These are phyloP conservation scores for Aspidoscelis tigris DNA, from an alignment of 2,113 vertebrate species.

Conservation along the genomic window DNA sequence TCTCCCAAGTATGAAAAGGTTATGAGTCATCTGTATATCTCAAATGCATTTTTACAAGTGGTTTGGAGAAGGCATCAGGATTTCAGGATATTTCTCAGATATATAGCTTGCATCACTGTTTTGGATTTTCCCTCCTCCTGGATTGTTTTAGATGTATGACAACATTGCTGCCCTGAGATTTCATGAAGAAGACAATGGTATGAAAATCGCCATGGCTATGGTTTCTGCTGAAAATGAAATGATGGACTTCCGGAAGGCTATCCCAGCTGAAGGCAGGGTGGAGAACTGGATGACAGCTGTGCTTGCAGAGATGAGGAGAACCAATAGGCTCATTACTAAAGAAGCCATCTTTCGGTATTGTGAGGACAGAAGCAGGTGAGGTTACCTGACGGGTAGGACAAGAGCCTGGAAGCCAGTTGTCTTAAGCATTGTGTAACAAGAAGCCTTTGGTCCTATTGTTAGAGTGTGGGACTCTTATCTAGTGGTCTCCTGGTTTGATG, in stretches of 20 bases:
- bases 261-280: constrained; percentile 86
- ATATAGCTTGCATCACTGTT: not conserved
- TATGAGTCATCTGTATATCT: not conserved
- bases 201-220: constrained; percentile 86
- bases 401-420: no score
- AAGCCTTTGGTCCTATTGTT: no score
- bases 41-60: constrained; percentile 10
- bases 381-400: not conserved
- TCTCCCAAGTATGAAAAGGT: not conserved
- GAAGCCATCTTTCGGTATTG: constrained; percentile 94
- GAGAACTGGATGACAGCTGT: constrained; percentile 95
- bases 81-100: fast-evolving
- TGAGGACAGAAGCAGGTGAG: constrained; percentile 86
- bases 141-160: constrained; percentile 89
- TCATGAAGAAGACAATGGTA: constrained; percentile 72
- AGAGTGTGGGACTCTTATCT: no score
- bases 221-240: constrained; percentile 92
- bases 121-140: fast-evolving
- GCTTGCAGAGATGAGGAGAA: constrained; percentile 88
- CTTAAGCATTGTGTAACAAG: not conserved
- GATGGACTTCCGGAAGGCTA: constrained; percentile 83
- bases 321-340: constrained; percentile 92
- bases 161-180: constrained; percentile 90
- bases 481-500: no score
- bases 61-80: constrained; percentile 4